Evolutionary conservation across 2,113 vertebrate species (phyloP), one percentile per base, ranked within the genome.

Genomic region (Halichoerus grypus): DNA sequence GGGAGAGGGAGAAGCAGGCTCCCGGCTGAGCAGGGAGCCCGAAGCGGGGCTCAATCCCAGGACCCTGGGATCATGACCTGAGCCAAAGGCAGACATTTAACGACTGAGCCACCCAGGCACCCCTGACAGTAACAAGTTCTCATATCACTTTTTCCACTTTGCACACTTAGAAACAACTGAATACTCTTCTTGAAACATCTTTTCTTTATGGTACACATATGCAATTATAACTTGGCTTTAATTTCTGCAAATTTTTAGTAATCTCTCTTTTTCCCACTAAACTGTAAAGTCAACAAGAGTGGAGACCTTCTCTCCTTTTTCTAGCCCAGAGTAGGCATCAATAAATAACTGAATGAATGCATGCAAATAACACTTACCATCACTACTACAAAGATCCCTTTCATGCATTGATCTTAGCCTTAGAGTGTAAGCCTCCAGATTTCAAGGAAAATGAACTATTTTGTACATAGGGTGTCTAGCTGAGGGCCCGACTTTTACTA

Each of bases 161-260:
- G 18, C 31, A 81, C 9, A 84, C n/a, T 96, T 84, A 83, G 46
- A 84, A 90, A 89, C 39, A 92, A 77, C 67, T 31, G 74, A 92
- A 84, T 19, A 59, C 26, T 31, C 59, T 51, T 79, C 10, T 72
- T 39, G 19, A 79, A 90, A 87, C 2, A 51, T 33, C 6, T 51
- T 49, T 79, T 72, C 39, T 36, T 63, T 61, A 13, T 90, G n/a
- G 10, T 21, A 71, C 36, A 77, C 8, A 65, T 36, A 67, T 26
- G 21, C 21, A 88, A 65, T 74, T 82, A 36, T 21, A 83, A n/a
- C 1, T 28, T 92, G 3, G n/a, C 12, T 90, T 67, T 88, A 55
- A 81, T 65, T 85, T 71, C 18, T 87, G 26, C 18, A 21, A 65
- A 79, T 53, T 39, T 94, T 57, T 87, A 57, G 49, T 65, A 49